phyloP scores from a whole-genome alignment of 2,888 invertebrate species.

The Dasypolia templi region DNA sequence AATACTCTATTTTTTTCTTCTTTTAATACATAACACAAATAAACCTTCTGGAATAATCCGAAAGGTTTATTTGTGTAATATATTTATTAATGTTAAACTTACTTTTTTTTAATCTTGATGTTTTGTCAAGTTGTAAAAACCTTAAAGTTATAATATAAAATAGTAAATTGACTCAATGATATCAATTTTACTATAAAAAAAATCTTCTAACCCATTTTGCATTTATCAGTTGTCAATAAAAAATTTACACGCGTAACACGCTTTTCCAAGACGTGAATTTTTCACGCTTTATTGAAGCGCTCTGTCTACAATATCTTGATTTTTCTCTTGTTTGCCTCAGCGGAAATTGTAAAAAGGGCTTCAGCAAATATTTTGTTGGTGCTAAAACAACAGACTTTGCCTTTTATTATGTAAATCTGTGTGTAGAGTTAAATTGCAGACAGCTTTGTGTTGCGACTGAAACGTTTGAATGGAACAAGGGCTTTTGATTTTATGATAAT shows the following conservation, averaged over 20 bases:
- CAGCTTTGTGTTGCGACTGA: conserved; percentile 44
- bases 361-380: conserved; percentile 76
- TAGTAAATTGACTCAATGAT: neutral
- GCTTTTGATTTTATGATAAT: conserved; percentile 16
- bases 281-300: conserved; percentile 35
- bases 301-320: conserved; percentile 49
- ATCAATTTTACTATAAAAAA: neutral
- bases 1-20: too few species aligned
- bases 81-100: neutral
- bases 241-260: neutral
- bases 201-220: neutral
- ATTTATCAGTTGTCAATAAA: neutral
- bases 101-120: neutral
- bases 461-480: conserved; percentile 25
- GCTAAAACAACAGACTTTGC: conserved; percentile 70
- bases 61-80: neutral
- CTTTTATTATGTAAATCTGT: conserved; percentile 68
- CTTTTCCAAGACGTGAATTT: conserved; percentile 7
- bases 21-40: too few species aligned
- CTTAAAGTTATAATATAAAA: neutral
- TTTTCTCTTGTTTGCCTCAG: conserved; percentile 55
- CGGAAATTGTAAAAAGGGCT: conserved; percentile 78
- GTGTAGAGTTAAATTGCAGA: conserved; percentile 53
- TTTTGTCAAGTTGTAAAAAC: conserved; percentile 1
- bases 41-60: too few species aligned